phyloP scores from a whole-genome alignment of 92 coral and sea anemone genomes.

The Micromussa lordhowensis region DNA sequence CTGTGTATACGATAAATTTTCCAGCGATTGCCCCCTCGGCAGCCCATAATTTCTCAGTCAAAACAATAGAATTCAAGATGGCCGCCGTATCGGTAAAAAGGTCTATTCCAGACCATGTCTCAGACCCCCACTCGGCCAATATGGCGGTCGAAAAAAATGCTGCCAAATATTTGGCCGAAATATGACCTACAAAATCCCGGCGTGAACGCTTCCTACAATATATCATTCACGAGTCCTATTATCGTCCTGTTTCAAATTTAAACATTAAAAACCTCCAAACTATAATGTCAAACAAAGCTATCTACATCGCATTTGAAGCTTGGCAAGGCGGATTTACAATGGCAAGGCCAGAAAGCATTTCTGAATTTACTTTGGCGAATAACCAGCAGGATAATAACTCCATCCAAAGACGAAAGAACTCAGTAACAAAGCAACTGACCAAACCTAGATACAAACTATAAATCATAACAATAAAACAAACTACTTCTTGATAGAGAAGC shows the following conservation, averaged over 20 bases:
- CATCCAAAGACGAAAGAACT: conserved; percentile 32
- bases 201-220: conserved; percentile 13
- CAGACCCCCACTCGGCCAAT: conserved; percentile 3
- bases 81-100: no score
- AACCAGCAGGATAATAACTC: conserved; percentile 15
- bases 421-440: conserved; percentile 14
- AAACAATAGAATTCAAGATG: no score
- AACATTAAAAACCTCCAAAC: conserved; percentile 1
- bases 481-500: conserved; percentile 9
- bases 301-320: no score
- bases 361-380: conserved; percentile 24
- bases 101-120: not conserved
- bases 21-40: no score
- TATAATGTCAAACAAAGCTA: no score
- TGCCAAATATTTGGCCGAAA: not conserved
- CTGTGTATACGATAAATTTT: no score
- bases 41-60: no score
- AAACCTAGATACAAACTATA: conserved; percentile 23
- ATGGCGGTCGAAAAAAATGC: not conserved
- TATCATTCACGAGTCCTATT: conserved; percentile 32
- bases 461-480: conserved; percentile 17
- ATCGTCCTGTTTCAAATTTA: conserved; percentile 25
- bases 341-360: conserved; percentile 22
- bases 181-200: not conserved
- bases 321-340: not conserved